Base-by-base conservation (phyloP, 2,888 invertebrate species). In the Choristoneura rosaceana region DNA sequence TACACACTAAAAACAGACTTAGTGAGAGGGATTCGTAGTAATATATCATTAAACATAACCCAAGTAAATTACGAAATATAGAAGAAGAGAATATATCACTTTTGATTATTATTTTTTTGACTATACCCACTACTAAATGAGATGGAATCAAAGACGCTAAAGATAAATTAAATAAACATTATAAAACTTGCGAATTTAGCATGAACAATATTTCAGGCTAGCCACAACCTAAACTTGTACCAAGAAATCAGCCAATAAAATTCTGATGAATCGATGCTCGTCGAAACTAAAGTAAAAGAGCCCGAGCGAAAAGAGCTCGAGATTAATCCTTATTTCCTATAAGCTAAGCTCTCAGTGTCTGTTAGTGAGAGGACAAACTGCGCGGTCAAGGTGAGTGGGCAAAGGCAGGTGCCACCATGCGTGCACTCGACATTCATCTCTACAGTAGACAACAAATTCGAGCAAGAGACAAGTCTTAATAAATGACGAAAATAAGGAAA, bases 311-410 rank as follows among this genome's bases (percentile, higher is more conserved):
- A 81, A 81, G 79, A 79, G 78, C 82, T 85, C 82, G 85, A 84
- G 81, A 84, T 47, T 45, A 14, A 12, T 12, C 14, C 79, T 82
- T 82, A 83, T 83, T 55, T 25, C 12, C 10, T 17, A 25, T 25
- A 25, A 55, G 55, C 55, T 25, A 55, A 25, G 55, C 4, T 55
- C 55, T 55, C 25, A 55, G 82, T 84, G 82, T 84, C 74, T 77
- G 77, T 76, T 84, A 90, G 91, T 90, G 91, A 91, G 90, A 90
- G 90, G 92, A 88, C 89, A 88, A 84, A 84, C 83, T 79, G 89
- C 84, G 87, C 90, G 91, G 92, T 92, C 92, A 93, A 92, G 92
- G 92, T 87, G 85, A 92, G 88, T 90, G 84, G 88, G 89, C 86
- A 84, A 10, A 17, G 82, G 84, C 86, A 85, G 87, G 84, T 83